Percentiles rank a stretch among this genome's conserved stretches.
Conservation (phyloP, 2,888 invertebrate species). For the Nowickia ferox region DNA sequence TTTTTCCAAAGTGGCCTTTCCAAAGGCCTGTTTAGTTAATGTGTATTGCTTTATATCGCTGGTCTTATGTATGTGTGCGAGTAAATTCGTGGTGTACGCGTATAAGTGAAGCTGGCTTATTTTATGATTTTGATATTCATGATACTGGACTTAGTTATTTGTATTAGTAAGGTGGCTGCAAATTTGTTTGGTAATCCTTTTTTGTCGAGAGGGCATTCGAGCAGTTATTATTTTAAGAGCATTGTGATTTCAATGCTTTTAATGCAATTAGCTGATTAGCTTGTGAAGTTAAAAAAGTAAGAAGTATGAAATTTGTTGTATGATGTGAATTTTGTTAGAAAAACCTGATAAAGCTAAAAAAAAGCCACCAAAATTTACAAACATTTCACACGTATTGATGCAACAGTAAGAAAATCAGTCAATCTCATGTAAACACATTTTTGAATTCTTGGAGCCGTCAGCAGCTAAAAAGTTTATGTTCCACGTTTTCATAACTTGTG, state of each 20-base stretch:
- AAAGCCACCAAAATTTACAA: too few relatives aligned
- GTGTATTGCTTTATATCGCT: not conserved
- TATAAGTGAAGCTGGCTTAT: conserved; percentile 39
- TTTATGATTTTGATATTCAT: conserved; percentile 49
- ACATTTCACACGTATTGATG: too few relatives aligned
- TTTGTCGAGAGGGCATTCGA: conserved; percentile 47
- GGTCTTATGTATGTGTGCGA: not conserved
- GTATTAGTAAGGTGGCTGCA: conserved; percentile 9
- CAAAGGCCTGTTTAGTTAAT: not conserved
- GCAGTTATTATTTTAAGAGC: conserved; percentile 52
- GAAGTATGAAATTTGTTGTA: too few relatives aligned
- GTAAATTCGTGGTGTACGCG: not conserved
- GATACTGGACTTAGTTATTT: conserved; percentile 29
- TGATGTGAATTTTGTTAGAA: too few relatives aligned
- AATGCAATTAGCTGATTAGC: conserved; percentile 39
- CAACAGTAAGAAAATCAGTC: too few relatives aligned
- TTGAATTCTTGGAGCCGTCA: too few relatives aligned
- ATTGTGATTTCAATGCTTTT: conserved; percentile 52
- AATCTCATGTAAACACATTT: too few relatives aligned
- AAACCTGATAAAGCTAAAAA: too few relatives aligned
- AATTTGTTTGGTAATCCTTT: conserved; percentile 61
- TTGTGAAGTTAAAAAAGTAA: not conserved
- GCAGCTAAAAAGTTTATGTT: too few relatives aligned
- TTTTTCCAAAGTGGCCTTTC: too few relatives aligned
- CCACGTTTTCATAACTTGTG: too few relatives aligned